phyloP scores from a whole-genome alignment of 2,888 invertebrate species.

The Sinhomidia bicolor region DNA sequence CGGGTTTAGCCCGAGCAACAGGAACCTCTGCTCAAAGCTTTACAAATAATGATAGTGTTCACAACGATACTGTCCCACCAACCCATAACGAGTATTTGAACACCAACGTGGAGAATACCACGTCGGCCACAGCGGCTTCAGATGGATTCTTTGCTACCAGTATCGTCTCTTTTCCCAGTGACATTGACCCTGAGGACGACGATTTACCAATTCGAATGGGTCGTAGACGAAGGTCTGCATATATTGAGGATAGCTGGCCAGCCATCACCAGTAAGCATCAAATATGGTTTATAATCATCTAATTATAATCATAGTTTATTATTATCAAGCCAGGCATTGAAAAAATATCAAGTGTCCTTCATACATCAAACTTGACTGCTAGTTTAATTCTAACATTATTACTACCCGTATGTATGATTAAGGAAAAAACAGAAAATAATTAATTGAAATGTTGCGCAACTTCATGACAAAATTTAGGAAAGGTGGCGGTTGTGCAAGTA shows the following conservation, averaged over 20 bases:
- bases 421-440: too few relatives aligned
- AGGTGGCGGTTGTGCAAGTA: not conserved
- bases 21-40: slow-evolving; percentile 56
- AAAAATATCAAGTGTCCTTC: too few relatives aligned
- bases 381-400: too few relatives aligned
- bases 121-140: not conserved
- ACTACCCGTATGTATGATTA: too few relatives aligned
- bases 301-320: too few relatives aligned
- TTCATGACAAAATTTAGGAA: too few relatives aligned
- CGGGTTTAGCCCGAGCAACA: slow-evolving; percentile 50
- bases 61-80: not conserved
- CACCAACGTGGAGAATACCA: not conserved
- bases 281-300: too few relatives aligned
- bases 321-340: too few relatives aligned
- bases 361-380: too few relatives aligned
- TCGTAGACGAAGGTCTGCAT: slow-evolving; percentile 14
- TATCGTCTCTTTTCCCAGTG: slow-evolving; percentile 37
- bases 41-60: slow-evolving; percentile 46
- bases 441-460: too few relatives aligned
- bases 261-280: slow-evolving; percentile 40
- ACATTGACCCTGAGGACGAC: slow-evolving; percentile 34
- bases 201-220: not conserved
- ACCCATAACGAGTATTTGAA: not conserved
- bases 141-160: slow-evolving; percentile 44
- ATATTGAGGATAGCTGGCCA: slow-evolving; percentile 50